Base-by-base conservation (phyloP, 2,113 vertebrate species). In the Hyperoodon ampullatus region DNA sequence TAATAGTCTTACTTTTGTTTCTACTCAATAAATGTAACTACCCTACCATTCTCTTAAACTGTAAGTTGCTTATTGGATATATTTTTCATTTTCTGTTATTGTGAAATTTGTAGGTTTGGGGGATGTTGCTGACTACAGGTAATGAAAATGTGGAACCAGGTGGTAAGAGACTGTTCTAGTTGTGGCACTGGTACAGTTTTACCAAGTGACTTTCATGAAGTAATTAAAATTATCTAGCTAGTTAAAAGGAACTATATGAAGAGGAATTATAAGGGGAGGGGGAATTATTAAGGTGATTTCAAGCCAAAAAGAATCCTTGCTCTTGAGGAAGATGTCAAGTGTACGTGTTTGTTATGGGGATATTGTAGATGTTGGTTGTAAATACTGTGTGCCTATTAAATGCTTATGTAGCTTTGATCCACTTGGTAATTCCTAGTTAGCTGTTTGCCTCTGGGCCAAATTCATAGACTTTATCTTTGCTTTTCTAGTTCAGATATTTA, bases 401-500 rank as follows among this genome's bases (percentile, higher is more conserved):
- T 88, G 39, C 30, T 55, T 35, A 19, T 28, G 23, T 35, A 72
- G n/a, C 15, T 33, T 18, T 71, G 85, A 77, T 47, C n/a, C 39
- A 19, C 63, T 91, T 28, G 35, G 39, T 77, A 50, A n/a, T 53
- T 88, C 18, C 61, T 63, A n/a, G 39, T 10, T 87, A 70, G 35
- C 66, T 71, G 3, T 74, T 77, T 55, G 94, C 77, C n/a, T 93
- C 68, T 55, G 18, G 30, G 28, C 33, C 66, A 58, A 89, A 82
- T 88, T 93, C 68, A 63, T 26, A 83, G 55, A 35, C 33, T 72
- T 84, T n/a, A 18, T 88, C 53, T 94, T 93, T 72, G 63, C 78
- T 96, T 95, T 96, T 83, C 91, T 88, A 35, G 28, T 88, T 96
- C 92, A 93, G 75, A 86, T 84, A 58, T n/a, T 63, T 81, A 89